Base-by-base conservation (phyloP, 2,888 invertebrate species). In the Orthosia gracilis region DNA sequence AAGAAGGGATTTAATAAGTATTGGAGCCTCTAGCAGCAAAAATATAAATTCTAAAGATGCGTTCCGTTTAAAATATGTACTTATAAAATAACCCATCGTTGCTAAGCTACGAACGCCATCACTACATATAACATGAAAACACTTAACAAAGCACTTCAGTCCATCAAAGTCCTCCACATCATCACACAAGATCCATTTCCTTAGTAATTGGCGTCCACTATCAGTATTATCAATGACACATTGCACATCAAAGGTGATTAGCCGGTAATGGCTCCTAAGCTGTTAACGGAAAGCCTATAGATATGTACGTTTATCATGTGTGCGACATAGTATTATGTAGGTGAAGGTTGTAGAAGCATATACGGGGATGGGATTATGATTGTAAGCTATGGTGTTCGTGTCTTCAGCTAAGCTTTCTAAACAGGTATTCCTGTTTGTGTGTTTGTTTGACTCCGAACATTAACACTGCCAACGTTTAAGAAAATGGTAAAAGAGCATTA, bases 161-260 rank as follows among this genome's bases (percentile, higher is more conserved):
- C 12, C 31, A 75, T 81, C n/a, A 63, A 26, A n/a, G 26, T 52
- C n/a, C 47, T 31, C 31, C 5, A 67, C 31, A 50, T 49, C 59
- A 64, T 58, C 17, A 80, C 18, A 61, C 52, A 64, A 73, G n/a
- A 63, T 64, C 62, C 49, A 76, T 31, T 76, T 80, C 57, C 61
- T 80, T 26, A 21, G 49, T 65, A 59, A 76, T 57, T 40, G 45
- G 17, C 40, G 68, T 63, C 61, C 70, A 47, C 49, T 59, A 73
- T 76, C 63, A n/a, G 66, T 55, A 12, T 69, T 68, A 79, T 76
- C 74, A 85, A 78, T 80, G 67, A 75, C 78, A 74, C 70, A 69
- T 74, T 57, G 68, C 69, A 80, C 76, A 74, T 79, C 77, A 78
- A 80, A 82, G 73, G 74, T 65, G 74, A 85, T 86, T 80, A 82